Evolutionary conservation across 1,140 invertebrate genomes (phyloP).

Genomic region (Epicauta chinensis): DNA sequence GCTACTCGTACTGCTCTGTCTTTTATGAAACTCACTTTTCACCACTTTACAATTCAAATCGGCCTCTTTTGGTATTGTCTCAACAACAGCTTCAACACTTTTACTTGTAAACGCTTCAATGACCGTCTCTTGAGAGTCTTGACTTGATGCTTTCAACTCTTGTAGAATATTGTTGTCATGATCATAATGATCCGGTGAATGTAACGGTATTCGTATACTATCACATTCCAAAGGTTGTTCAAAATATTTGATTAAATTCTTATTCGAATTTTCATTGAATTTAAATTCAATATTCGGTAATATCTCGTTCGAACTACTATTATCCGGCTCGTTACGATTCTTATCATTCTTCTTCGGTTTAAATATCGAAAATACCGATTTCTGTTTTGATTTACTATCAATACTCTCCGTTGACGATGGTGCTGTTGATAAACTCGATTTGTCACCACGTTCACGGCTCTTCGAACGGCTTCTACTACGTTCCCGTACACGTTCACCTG

Average conservation of each 20-base stretch:
- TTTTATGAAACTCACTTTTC: slow-evolving; percentile 4
- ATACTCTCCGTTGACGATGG: slow-evolving; percentile 39
- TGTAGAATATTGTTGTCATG: slow-evolving; percentile 33
- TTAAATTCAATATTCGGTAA: slow-evolving; percentile 39
- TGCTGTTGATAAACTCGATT: slow-evolving; percentile 20
- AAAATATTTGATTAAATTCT: slow-evolving; percentile 45
- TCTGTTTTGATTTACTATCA: slow-evolving; percentile 47
- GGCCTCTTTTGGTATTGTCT: slow-evolving; percentile 11
- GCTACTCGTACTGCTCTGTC: slow-evolving; percentile 39
- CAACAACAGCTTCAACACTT: slow-evolving; percentile 16
- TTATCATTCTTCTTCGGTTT: slow-evolving; percentile 44
- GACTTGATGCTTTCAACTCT: slow-evolving; percentile 34
- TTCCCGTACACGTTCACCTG: slow-evolving; percentile 37
- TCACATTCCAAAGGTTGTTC: slow-evolving; percentile 52
- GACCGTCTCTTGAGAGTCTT: slow-evolving; percentile 38
- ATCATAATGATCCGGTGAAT: slow-evolving; percentile 58
- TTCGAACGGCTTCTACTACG: slow-evolving; percentile 54
- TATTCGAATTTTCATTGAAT: slow-evolving; percentile 28
- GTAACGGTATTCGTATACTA: slow-evolving; percentile 57
- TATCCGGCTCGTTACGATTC: slow-evolving; percentile 34
- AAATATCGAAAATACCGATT: slow-evolving; percentile 57
- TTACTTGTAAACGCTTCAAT: slow-evolving; percentile 42
- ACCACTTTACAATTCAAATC: slow-evolving; percentile 1
- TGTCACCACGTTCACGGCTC: slow-evolving; percentile 50
- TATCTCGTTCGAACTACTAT: slow-evolving; percentile 37